These are phyloP conservation scores for Cynopterus brachyotis DNA, from an alignment of 2,113 vertebrate genomes.

Conservation along the genomic window DNA sequence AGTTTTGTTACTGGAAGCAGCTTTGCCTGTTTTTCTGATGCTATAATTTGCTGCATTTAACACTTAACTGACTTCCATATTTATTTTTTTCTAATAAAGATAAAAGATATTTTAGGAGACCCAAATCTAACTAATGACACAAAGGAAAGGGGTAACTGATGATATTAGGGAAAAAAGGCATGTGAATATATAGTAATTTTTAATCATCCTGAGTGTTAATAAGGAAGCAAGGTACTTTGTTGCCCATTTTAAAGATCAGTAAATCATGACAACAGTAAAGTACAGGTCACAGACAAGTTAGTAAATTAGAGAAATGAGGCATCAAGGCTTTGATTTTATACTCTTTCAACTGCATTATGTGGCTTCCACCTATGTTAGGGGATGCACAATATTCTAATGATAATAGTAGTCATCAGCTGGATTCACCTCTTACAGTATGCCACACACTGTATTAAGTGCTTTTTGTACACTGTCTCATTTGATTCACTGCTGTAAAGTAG, in stretches of 20 bases:
- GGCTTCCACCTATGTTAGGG: neutral
- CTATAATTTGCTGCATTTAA: neutral
- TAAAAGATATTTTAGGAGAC: neutral
- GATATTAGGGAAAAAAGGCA: neutral
- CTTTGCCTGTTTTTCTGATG: neutral
- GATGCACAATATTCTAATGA: neutral
- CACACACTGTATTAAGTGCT: neutral
- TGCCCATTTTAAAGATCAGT: neutral
- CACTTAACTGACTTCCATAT: neutral
- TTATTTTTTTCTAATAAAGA: slow-evolving; percentile 26
- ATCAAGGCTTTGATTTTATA: neutral
- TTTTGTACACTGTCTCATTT: neutral
- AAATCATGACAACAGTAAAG: neutral
- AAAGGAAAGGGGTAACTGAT: neutral
- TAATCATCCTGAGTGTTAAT: neutral
- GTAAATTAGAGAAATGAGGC: neutral
- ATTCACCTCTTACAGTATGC: neutral
- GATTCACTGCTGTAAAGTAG: neutral
- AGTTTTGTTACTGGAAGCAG: neutral
- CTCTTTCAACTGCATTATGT: neutral
- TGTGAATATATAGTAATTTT: neutral
- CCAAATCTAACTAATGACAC: neutral
- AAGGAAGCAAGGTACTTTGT: neutral
- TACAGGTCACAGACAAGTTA: neutral
- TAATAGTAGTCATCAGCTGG: neutral